Base-by-base conservation (phyloP, 2,113 vertebrate species). In the Paramormyrops kingsleyae region DNA sequence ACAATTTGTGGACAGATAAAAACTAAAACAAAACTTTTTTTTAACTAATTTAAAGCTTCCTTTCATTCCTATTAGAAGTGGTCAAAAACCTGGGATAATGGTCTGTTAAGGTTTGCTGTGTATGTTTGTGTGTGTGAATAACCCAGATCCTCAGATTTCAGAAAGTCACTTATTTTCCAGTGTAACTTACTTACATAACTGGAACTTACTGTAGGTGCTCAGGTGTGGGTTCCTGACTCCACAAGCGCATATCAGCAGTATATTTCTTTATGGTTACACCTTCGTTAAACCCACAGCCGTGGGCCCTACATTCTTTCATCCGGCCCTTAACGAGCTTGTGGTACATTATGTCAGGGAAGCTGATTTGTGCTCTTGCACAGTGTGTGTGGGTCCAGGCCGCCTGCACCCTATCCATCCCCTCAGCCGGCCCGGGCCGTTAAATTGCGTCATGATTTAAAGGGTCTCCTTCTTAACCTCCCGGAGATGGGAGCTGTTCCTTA, bases 281-380 rank as follows among this genome's bases (percentile, higher is more conserved):
- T 77, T 77, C 3, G 10, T 66, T 77, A 77, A 77, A 39, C 15
- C 70, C 70, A 77, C 35, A 19, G 31, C 70, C 13, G 1, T 35
- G 70, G 27, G 35, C 13, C 5, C 31, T 77, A 35, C 31, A 15
- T 77, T 39, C 31, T 77, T 31, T 19, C 70, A 77, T 39, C 31
- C 12, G 15, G 70, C 70, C 70, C 42, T n/a, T 83, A 39, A 83
- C 17, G 39, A 44, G 80, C 77, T 83, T 47, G 84, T 74, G 24
- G 31, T 39, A 15, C 31, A 15, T 89, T 47, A 59, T 90, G 83
- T 39, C 49, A 21, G 83, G 27, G 27, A 87, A 90, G 7, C 83
- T 89, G 90, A 88, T 90, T 85, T 87, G 46, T 89, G 31, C 59
- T 15, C 80, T 85, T 39, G n/a, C 17, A 13, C 42, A 7, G n/a